Evolutionary conservation across 2,888 invertebrate genomes (phyloP), one percentile per base, ranked within the genome.

Genomic region (Drosophila peninsularis): DNA sequence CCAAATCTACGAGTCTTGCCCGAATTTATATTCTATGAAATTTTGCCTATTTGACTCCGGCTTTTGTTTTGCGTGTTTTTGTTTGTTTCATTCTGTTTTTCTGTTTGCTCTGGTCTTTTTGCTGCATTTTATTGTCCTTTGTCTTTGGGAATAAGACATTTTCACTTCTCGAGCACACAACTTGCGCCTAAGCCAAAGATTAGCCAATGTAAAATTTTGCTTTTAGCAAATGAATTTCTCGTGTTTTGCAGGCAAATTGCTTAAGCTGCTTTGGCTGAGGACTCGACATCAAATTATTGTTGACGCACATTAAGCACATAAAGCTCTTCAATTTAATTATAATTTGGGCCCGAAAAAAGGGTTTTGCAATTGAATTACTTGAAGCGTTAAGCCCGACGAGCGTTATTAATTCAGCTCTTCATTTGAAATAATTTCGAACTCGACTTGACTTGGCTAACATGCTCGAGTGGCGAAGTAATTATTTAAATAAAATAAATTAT

Each of bases 271-370:
- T 39, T 42, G 32, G 42, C 36, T 34, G 39, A 52, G 42, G 54
- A 55, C 39, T 55, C 56, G 17, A 24, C 62, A 36, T 19, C 62
- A 57, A 72, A 67, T 72, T 60, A 49, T 57, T 53, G 56, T 49
- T 54, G 68, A 78, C 56, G 73, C 32, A 55, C 77, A 71, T 74
- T 76, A 65, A 52, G 62, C 41, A 41, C 54, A 54, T 74, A 69
- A 75, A 74, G 75, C 69, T 62, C 52, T 58, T 64, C 39, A 69
- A 74, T 69, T 75, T 78, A 78, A 75, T 78, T 74, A 64, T 47
- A 64, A 49, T 55, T 61, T 61, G 50, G 32, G 45, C 36, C 24
- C 30, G 27, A 17, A n/a, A 61, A 58, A 64, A 57, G 75, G 61
- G 52, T 17, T 75, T 39, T 24, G 44, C 61, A 62, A 75, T 75